Percentiles rank a stretch among this genome's conserved stretches.
These are phyloP conservation scores for Sarcophaga rosellei DNA, from an alignment of 2,888 invertebrate species.

Conservation along the genomic window DNA sequence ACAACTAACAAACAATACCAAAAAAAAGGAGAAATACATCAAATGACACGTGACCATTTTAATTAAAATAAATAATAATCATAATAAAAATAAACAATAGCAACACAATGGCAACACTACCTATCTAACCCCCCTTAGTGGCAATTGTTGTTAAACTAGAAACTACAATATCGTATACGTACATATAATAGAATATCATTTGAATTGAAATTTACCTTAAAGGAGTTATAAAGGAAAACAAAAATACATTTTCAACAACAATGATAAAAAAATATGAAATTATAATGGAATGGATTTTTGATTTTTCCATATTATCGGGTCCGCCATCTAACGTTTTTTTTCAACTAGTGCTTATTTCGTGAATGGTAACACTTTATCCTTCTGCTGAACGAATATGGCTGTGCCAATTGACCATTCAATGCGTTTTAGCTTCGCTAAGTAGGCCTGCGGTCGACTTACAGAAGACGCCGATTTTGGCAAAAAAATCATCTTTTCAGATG, in stretches of 20 bases:
- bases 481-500: too few species aligned
- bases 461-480: too few species aligned
- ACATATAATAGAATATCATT: constrained; percentile 30
- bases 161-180: too few species aligned
- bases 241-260: constrained; percentile 4
- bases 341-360: too few species aligned
- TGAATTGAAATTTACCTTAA: neutral
- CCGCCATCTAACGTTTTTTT: too few species aligned
- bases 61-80: constrained; percentile 71
- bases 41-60: constrained; percentile 71
- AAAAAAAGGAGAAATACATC: constrained; percentile 29
- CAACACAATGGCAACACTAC: constrained; percentile 36
- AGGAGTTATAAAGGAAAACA: neutral
- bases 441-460: too few species aligned
- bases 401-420: too few species aligned
- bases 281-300: constrained; percentile 66
- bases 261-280: constrained; percentile 36
- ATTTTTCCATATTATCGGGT: constrained; percentile 45
- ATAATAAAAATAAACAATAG: constrained; percentile 51
- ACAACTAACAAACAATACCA: constrained; percentile 8
- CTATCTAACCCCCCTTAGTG: too few species aligned
- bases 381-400: too few species aligned
- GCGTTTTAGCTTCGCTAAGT: too few species aligned
- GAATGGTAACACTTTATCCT: too few species aligned
- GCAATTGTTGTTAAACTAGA: too few species aligned